Percentiles rank a stretch among this genome's conserved stretches.
These are phyloP conservation scores for Corydoras sp. DNA, from an alignment of 2,113 vertebrate species.

Conservation along the genomic window DNA sequence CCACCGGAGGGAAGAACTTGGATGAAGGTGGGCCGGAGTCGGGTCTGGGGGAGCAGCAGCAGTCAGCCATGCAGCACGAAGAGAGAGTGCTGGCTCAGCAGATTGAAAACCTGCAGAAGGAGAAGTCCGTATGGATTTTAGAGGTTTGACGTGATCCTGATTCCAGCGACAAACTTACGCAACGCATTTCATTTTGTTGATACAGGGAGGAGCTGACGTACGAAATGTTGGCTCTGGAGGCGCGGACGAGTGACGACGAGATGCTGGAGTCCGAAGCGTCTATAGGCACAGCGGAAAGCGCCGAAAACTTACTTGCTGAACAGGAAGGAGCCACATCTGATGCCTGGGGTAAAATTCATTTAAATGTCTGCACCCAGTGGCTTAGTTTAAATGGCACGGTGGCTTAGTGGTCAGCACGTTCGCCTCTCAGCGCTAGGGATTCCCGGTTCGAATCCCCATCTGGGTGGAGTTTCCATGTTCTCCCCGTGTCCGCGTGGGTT, in stretches of 20 bases:
- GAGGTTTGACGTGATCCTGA: too few species aligned
- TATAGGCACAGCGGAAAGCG: constrained; percentile 88
- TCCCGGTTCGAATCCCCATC: too few species aligned
- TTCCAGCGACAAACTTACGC: too few species aligned
- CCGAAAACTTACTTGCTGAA: constrained; percentile 82
- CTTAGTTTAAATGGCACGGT: too few species aligned
- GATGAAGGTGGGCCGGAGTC: constrained; percentile 65
- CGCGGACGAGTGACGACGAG: constrained; percentile 83
- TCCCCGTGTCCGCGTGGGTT: too few species aligned
- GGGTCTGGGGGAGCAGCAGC: constrained; percentile 77
- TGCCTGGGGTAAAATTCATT: constrained; percentile 61
- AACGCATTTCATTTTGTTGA: constrained; percentile 6
- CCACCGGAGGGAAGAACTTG: constrained; percentile 65
- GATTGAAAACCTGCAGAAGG: constrained; percentile 89
- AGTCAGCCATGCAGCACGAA: constrained; percentile 85
- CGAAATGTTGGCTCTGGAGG: constrained; percentile 88
- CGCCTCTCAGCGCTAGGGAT: too few species aligned
- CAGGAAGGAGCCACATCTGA: constrained; percentile 71
- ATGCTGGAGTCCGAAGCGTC: constrained; percentile 89
- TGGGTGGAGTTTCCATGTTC: too few species aligned
- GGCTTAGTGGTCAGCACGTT: too few species aligned
- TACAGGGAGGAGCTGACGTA: constrained; percentile 87
- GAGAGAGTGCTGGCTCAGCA: constrained; percentile 83
- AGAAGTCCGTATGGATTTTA: constrained; percentile 72
- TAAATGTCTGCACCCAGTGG: too few species aligned